These are phyloP conservation scores for Drosophila seguyi DNA, from an alignment of 1,140 invertebrate genomes.

Conservation along the genomic window DNA sequence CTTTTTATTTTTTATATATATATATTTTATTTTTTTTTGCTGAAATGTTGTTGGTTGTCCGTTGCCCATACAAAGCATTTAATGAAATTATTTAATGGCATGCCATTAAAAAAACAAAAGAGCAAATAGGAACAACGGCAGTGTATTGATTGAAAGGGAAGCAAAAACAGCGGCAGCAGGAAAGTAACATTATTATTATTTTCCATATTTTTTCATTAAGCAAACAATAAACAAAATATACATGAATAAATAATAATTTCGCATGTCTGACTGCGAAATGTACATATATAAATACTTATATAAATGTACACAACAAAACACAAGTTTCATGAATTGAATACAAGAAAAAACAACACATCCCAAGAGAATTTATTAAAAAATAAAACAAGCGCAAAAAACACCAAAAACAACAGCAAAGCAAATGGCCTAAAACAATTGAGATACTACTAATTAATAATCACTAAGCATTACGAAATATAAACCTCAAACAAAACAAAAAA, in stretches of 20 bases:
- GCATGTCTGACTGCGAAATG: conserved; percentile 56
- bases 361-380: conserved; percentile 44
- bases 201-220: conserved; percentile 45
- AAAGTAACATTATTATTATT: conserved; percentile 41
- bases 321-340: conserved; percentile 66
- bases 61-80: conserved; percentile 66
- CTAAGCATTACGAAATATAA: conserved; percentile 60
- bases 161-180: conserved; percentile 19
- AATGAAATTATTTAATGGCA: conserved; percentile 81
- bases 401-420: conserved; percentile 24
- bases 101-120: conserved; percentile 80
- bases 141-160: conserved; percentile 35
- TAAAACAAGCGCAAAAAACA: conserved; percentile 26
- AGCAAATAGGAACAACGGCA: conserved; percentile 47
- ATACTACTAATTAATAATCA: conserved; percentile 63
- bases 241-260: conserved; percentile 70
- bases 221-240: conserved; percentile 47
- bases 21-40: conserved; percentile 8
- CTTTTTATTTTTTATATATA: too few relatives aligned
- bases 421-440: conserved; percentile 53
- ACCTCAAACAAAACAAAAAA: conserved; percentile 3
- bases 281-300: conserved; percentile 62
- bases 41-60: conserved; percentile 38
- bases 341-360: conserved; percentile 36
- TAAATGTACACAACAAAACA: conserved; percentile 44